These are phyloP conservation scores for Tamias sibiricus DNA, from an alignment of 2,113 vertebrate genomes.

Conservation along the genomic window DNA sequence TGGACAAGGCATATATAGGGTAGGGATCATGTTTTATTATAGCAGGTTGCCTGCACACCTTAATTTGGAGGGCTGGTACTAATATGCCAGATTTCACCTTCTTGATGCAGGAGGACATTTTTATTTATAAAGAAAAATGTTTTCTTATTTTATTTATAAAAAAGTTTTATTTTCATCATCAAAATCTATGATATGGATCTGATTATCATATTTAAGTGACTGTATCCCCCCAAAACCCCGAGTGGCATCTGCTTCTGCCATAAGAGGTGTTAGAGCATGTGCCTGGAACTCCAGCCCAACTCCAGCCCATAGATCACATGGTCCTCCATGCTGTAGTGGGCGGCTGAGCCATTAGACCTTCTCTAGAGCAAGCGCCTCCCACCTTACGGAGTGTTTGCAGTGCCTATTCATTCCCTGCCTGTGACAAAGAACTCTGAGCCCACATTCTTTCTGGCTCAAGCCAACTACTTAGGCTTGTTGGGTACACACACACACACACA, in stretches of 20 bases:
- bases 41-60: slow-evolving; percentile 96
- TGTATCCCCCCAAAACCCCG: slow-evolving; percentile 98
- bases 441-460: slow-evolving; percentile 18
- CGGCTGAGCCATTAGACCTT: background rate
- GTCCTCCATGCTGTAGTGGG: slow-evolving; percentile 91
- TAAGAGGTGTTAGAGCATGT: slow-evolving; percentile 95
- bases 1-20: too few species aligned
- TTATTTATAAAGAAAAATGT: slow-evolving; percentile 99
- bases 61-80: slow-evolving; percentile 96
- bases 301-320: slow-evolving; percentile 98
- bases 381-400: too few species aligned
- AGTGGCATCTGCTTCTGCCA: slow-evolving; percentile 97
- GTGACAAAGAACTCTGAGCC: accelerated
- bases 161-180: slow-evolving; percentile 99
- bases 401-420: accelerated
- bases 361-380: background rate
- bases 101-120: slow-evolving; percentile 97
- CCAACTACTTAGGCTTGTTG: slow-evolving; percentile 79
- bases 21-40: slow-evolving; percentile 89
- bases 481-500: too few species aligned
- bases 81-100: slow-evolving; percentile 98
- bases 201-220: slow-evolving; percentile 98
- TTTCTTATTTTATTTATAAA: too few species aligned
- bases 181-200: slow-evolving; percentile 99
- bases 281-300: slow-evolving; percentile 99